Evolutionary conservation across 2,888 invertebrate species (phyloP), one percentile per base, ranked within the genome.

Genomic region (Deroplatys truncata): DNA sequence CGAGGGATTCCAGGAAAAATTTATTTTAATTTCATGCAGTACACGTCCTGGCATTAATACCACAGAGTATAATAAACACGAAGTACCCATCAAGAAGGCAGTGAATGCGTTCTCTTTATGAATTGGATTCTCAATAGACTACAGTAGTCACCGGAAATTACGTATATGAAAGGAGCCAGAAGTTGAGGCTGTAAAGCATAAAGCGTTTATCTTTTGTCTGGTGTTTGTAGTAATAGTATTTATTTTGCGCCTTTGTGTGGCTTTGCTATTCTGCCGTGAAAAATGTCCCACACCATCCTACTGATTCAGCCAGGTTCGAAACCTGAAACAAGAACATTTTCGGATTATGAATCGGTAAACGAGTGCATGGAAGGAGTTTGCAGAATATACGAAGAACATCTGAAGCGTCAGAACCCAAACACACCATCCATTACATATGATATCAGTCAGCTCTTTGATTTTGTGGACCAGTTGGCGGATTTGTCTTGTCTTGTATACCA

Each of bases 291-390:
- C 94, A 99, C 99, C 91, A 99, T 99, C 93, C 94, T 99, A 90
- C 94, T 99, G 91, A 98, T 99, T 10, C 99, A 99, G 93, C 98
- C 99, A 2, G 98, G 98, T 3, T 95, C 95, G 0, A 97, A 98
- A 92, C 98, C 99, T 29, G 99, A 99, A 94, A 98, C 98, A 0
- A 96, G 99, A 91, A 99, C 99, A 0, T 99, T 99, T 94, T 98
- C 98, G 0, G 99, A 99, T 93, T 99, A 99, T 92, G 99, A 99
- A 93, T 98, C 98, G 90, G 97, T 99, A 15, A 99, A 99, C 92
- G 99, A 99, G 92, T 99, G 99, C 93, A 97, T 99, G 97, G 99
- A 99, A 94, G 99, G 96, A 82, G 98, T 99, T 20, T 99, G 99
- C 93, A 99, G 99, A 94, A 99, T 99, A 91, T 99, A 98, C 93